Evolutionary conservation across 2,888 invertebrate species (phyloP).

Genomic region (Latrodectus elegans): DNA sequence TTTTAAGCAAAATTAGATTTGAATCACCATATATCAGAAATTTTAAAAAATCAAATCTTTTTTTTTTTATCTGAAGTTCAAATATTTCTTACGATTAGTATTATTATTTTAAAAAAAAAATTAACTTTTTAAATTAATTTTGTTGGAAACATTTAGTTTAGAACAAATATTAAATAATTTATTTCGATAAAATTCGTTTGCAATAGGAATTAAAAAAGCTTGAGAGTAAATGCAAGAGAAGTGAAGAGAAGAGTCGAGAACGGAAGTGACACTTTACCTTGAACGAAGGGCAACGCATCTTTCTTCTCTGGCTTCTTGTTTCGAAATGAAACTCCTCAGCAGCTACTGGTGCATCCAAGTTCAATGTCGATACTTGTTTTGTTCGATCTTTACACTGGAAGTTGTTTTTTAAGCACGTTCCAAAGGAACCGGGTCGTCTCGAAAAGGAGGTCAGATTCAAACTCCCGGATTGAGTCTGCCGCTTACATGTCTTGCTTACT

Average conservation of each 20-base stretch:
- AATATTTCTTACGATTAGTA: too few species aligned
- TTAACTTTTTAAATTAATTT: too few species aligned
- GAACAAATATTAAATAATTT: too few species aligned
- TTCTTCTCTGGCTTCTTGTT: constrained; percentile 15
- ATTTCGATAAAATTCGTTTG: too few species aligned
- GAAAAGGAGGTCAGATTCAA: constrained; percentile 47
- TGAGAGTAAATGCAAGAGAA: too few species aligned
- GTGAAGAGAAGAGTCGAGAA: not conserved
- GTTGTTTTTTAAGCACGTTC: constrained; percentile 54
- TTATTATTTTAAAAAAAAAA: too few species aligned
- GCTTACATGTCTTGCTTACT: constrained; percentile 6
- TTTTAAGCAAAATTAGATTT: too few species aligned
- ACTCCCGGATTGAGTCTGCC: constrained; percentile 13
- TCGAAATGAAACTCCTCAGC: constrained; percentile 2
- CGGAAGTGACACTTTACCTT: constrained; percentile 19
- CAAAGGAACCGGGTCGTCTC: constrained; percentile 45
- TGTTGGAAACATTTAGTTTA: too few species aligned
- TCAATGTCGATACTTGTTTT: constrained; percentile 57
- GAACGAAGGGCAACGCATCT: constrained; percentile 18
- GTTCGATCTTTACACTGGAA: constrained; percentile 6
- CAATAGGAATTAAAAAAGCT: too few species aligned
- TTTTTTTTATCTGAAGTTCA: too few species aligned
- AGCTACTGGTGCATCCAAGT: constrained; percentile 39
- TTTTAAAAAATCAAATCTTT: too few species aligned
- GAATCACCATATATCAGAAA: too few species aligned